Evolutionary conservation across 2,113 vertebrate genomes (phyloP), one percentile per base, ranked within the genome.

Genomic region (Camelus bactrianus): DNA sequence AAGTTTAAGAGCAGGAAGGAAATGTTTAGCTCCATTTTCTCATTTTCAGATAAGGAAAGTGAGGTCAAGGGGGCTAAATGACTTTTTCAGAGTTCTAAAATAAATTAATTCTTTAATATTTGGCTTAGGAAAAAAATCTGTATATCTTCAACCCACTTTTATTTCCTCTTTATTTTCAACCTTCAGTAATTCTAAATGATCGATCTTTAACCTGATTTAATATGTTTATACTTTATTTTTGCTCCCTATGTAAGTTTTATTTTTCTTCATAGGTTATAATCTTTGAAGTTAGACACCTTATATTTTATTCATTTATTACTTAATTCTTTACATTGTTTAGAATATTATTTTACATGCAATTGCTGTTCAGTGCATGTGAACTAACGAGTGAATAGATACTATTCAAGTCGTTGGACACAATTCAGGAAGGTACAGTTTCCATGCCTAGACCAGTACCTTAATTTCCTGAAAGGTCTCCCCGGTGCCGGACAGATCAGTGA

Each of bases 31-130:
- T 87, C 38, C 20, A 30, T 92, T 85, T 94, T 87, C 54, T 83
- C 19, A 48, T 19, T 94, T 82, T 82, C 35, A 95, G 88, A 62
- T 65, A 38, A 89, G 72, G 64, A 70, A 92, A 86, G 19, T 30
- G 6, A 65, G 20, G 38, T 38, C 26, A 5, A 20, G 32, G 9
- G 5, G 10, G 6, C 64, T 80, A 76, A 69, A 76, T 76, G 58
- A 32, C 20, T 69, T 77, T 91, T 90, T 87, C 15, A 73, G 46
- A 56, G 26, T 95, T 42, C 77, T 91, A 86, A 89, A 73, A 62
- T 92, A 35, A 91, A 65, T 93, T 50, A 64, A 89, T 80, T 93
- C 13, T 88, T 89, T 80, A 75, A 91, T 8, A 64, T 58, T 70
- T 77, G 10, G 4, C 26, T 67, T 67, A 38, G 56, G 26, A 48